These are phyloP conservation scores for Drosophila tani DNA, from an alignment of 1,140 invertebrate species.

Conservation along the genomic window DNA sequence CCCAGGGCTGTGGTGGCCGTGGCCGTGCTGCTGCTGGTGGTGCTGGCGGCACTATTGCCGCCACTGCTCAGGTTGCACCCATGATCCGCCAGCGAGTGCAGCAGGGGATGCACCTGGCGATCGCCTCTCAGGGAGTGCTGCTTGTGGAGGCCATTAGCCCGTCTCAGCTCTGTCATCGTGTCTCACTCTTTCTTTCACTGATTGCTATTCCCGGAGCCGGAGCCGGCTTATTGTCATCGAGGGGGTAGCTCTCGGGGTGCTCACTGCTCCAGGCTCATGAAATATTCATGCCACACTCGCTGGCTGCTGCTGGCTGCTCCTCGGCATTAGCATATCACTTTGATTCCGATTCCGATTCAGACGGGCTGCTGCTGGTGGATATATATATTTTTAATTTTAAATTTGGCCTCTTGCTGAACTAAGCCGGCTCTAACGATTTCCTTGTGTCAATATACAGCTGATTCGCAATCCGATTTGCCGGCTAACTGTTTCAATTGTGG, in stretches of 20 bases:
- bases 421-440: conserved; percentile 80
- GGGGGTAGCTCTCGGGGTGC: conserved; percentile 10
- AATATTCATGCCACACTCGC: conserved; percentile 66
- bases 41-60: conserved; percentile 74
- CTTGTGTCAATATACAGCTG: conserved; percentile 80
- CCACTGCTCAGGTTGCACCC: conserved; percentile 72
- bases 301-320: conserved; percentile 2
- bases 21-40: conserved; percentile 75
- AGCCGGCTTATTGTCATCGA: conserved; percentile 72
- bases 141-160: conserved; percentile 63
- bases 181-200: conserved; percentile 2
- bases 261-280: conserved; percentile 60
- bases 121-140: conserved; percentile 62
- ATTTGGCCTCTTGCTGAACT: conserved; percentile 57
- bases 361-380: conserved; percentile 22
- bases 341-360: conserved; percentile 42
- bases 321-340: conserved; percentile 78
- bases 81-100: conserved; percentile 69
- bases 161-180: conserved; percentile 67
- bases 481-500: conserved; percentile 66
- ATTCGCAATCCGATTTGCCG: conserved; percentile 76
- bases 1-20: conserved; percentile 68
- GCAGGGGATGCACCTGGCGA: conserved; percentile 53
- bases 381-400: conserved; percentile 75
- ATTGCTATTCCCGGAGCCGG: conserved; percentile 27